phyloP scores from a whole-genome alignment of 2,113 vertebrate genomes.

The Microtus pennsylvanicus region DNA sequence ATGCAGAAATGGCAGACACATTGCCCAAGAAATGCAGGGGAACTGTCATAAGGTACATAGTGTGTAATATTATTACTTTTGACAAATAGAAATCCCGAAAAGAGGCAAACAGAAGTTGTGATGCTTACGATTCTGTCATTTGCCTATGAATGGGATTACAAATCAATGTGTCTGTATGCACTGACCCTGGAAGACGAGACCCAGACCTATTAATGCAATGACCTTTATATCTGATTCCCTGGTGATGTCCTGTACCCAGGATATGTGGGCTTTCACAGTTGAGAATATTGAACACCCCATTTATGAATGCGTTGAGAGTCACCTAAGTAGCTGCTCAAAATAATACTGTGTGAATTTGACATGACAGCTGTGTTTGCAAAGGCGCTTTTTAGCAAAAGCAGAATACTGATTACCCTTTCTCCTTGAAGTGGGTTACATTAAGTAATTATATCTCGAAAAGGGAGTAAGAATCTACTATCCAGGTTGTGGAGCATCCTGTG shows the following conservation, averaged over 20 bases:
- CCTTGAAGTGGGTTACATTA: conserved; percentile 1
- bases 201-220: neutral
- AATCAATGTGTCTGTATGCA: neutral
- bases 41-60: neutral
- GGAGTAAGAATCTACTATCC: conserved; percentile 25
- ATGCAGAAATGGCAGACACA: neutral
- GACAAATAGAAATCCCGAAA: neutral
- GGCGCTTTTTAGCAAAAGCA: conserved; percentile 38
- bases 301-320: neutral
- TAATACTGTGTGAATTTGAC: conserved; percentile 41
- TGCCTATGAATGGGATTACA: neutral
- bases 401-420: conserved; percentile 40
- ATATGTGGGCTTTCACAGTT: neutral
- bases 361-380: conserved; percentile 44
- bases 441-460: conserved; percentile 32
- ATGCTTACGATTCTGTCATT: neutral
- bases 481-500: neutral
- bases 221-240: neutral
- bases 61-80: neutral
- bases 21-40: neutral
- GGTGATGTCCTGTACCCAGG: neutral
- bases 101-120: conserved; percentile 8
- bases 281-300: conserved; percentile 28
- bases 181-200: neutral
- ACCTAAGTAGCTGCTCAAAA: conserved; percentile 39